These are phyloP conservation scores for Cynopterus sphinx DNA, from an alignment of 2,797 vertebrate genomes.

Conservation along the genomic window DNA sequence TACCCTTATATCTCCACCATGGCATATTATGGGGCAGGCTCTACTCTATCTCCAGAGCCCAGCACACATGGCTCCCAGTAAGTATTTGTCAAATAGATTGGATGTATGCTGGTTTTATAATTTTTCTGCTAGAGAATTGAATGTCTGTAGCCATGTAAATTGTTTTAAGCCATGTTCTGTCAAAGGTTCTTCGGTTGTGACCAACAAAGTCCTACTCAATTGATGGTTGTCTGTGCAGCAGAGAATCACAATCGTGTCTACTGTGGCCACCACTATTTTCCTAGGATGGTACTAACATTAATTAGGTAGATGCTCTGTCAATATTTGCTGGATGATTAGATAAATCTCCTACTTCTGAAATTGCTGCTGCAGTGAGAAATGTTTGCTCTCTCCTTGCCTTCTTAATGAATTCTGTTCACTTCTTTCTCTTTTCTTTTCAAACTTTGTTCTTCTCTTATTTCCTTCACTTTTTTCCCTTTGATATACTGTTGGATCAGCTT, in stretches of 20 bases:
- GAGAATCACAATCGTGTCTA: not conserved
- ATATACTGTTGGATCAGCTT: not conserved
- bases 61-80: not conserved
- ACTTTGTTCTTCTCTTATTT: not conserved
- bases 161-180: not conserved
- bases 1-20: not conserved
- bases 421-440: not conserved
- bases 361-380: not conserved
- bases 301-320: not conserved
- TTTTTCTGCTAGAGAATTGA: not conserved
- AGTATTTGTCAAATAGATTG: not conserved
- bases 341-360: not conserved
- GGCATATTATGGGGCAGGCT: not conserved
- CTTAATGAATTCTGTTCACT: not conserved
- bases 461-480: not conserved
- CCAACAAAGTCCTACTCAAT: not conserved
- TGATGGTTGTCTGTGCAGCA: not conserved
- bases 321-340: not conserved
- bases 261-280: not conserved
- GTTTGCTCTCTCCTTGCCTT: not conserved
- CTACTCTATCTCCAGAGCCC: not conserved
- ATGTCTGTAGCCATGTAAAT: not conserved
- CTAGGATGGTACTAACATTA: not conserved
- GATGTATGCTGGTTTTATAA: not conserved
- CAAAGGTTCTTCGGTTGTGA: not conserved